Evolutionary conservation across 1,140 invertebrate genomes (phyloP).

Genomic region (Drosophila yakuba): DNA sequence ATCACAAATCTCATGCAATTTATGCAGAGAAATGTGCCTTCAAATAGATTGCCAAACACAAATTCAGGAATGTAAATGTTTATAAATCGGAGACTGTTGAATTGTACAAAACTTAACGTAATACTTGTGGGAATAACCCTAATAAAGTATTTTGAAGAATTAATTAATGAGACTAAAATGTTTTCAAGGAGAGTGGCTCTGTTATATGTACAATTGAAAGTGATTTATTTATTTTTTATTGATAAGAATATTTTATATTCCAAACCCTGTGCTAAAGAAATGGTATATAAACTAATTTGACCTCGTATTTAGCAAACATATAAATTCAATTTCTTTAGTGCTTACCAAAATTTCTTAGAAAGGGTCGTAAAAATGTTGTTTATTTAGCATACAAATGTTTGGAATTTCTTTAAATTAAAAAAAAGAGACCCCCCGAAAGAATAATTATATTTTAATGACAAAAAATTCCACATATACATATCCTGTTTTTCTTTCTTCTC

Average conservation of each 20-base stretch:
- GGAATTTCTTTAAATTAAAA: background rate
- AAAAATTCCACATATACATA: background rate
- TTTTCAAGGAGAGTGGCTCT: background rate
- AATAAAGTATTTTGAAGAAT: background rate
- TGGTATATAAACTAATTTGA: background rate
- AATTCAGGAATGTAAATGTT: background rate
- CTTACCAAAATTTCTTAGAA: background rate
- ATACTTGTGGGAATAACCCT: background rate
- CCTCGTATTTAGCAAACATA: background rate
- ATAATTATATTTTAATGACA: background rate
- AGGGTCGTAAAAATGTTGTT: conserved; percentile 2
- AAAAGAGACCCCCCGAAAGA: background rate
- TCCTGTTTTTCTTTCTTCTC: background rate
- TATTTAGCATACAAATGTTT: background rate
- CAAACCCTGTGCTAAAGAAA: background rate
- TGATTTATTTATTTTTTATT: background rate
- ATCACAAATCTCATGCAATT: conserved; percentile 22
- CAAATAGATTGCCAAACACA: background rate
- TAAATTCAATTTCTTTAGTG: background rate
- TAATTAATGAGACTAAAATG: background rate
- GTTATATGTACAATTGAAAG: background rate
- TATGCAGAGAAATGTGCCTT: background rate
- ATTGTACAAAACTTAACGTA: background rate
- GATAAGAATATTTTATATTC: background rate
- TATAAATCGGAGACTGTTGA: background rate